Evolutionary conservation across 64 coral and sea anemone genomes (phyloP).

Genomic region (Actinia tenebrosa): DNA sequence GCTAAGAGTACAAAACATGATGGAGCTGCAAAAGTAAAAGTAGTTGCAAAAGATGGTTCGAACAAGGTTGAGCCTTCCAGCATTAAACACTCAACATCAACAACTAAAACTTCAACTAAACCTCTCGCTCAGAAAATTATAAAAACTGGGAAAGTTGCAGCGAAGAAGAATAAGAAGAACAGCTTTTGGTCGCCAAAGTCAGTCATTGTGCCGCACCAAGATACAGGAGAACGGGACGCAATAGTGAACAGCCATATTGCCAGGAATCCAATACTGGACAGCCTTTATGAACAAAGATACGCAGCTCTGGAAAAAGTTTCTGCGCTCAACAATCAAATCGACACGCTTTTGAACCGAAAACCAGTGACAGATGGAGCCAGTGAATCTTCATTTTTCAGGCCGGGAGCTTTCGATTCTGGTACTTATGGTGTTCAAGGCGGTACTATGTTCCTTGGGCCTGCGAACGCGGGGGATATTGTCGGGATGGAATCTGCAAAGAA

Average conservation of each 20-base stretch:
- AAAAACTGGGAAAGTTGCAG: neutral
- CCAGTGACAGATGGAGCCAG: neutral
- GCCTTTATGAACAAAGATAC: neutral
- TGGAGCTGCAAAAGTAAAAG: neutral
- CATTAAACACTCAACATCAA: neutral
- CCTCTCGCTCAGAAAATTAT: neutral
- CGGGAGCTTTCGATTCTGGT: neutral
- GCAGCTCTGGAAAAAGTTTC: neutral
- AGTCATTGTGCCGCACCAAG: neutral
- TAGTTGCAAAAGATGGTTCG: neutral
- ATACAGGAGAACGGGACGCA: neutral
- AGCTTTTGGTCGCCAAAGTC: neutral
- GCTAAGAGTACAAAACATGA: neutral
- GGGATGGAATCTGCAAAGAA: neutral
- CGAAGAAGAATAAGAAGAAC: neutral
- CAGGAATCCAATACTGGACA: neutral
- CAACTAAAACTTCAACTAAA: neutral
- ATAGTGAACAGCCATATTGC: neutral
- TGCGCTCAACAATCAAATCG: neutral
- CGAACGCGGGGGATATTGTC: constrained; percentile 3
- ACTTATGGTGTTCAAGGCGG: constrained; percentile 1
- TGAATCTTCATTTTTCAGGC: neutral
- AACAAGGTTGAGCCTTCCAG: neutral
- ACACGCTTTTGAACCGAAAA: neutral
- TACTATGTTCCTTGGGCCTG: constrained; percentile 8